Evolutionary conservation across 2,113 vertebrate genomes (phyloP), one percentile per base, ranked within the genome.

Genomic region (Grallaria varia): DNA sequence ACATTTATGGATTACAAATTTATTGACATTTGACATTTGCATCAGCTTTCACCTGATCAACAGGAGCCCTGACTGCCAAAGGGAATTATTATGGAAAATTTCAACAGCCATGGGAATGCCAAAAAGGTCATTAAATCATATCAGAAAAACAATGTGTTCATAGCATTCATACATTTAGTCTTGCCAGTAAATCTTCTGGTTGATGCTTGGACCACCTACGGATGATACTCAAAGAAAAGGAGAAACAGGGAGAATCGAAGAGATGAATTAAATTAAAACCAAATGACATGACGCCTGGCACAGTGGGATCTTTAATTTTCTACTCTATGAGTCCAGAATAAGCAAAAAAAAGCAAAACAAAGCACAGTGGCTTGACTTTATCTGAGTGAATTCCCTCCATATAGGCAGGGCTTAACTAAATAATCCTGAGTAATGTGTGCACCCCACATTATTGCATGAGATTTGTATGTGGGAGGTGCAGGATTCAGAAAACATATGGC

Each of bases 101-200:
- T 97, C 97, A 97, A 96, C 95, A 96, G 97, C 94, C 96, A 94
- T 49, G 59, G 88, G 95, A 97, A 97, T 95, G 96, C 95, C 97
- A 93, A 97, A 97, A 97, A 97, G 92, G 96, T 97, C 97, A 95
- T 97, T 97, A 97, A 98, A 97, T 98, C 98, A 97, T 97, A 97
- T 79, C 49, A 17, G 83, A 94, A 95, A 98, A 98, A 97, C 97
- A 98, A 93, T 86, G 89, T 93, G 95, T 96, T 97, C 91, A 68
- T 96, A 92, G 77, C 30, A 21, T 95, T 97, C 96, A 82, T 97
- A 93, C 85, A 64, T 96, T 95, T 96, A 96, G 76, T 81, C 95
- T 96, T 84, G 60, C 95, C 96, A 97, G 95, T 96, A 97, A 98
- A 97, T 97, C 97, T 98, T 95, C 94, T 64, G 37, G 79, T 95